Evolutionary conservation across 2,113 vertebrate species (phyloP), one percentile per base, ranked within the genome.

Genomic region (Leucosticte australis): DNA sequence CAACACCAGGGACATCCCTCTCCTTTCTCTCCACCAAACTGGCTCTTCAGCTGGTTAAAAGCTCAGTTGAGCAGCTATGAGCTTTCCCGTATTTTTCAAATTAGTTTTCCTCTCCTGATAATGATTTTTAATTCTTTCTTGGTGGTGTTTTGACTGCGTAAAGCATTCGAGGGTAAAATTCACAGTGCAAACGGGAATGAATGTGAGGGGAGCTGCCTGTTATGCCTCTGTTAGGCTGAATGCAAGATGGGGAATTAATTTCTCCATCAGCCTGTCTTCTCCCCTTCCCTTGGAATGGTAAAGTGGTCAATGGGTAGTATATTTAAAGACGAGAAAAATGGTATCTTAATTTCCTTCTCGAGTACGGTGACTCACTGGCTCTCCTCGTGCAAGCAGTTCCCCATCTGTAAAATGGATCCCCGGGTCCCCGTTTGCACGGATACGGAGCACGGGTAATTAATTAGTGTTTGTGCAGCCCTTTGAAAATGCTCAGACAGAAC

Each of bases 401-500:
- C 65, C 76, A 47, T 92, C 87, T 84, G 87, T 85, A 94, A 91
- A 89, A 94, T 55, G 89, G 75, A 83, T 94, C 89, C 85, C 81
- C 3, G 3, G 27, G 15, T 79, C 84, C 90, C 88, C 0, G 31
- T 89, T 86, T 85, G 87, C 84, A 67, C 6, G 56, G 92, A 44
- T 70, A 23, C 28, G 52, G 60, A 79, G 76, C 65, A 22, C 4
- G 56, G 35, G 86, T 88, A 87, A 95, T 97, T 92, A 94, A 93
- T 92, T 89, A 94, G 78, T 35, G 78, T 65, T 92, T 74, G 52
- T 71, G 75, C 75, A 47, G 75, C 55, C 57, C 63, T 96, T 85
- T 78, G 91, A 77, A 91, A 94, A 90, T 69, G 60, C 91, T 85
- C 71, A 56, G 71, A 79, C 89, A 96, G 91, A 96, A 96, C 53